Percentiles rank a stretch among this genome's conserved stretches.
Conservation (phyloP, 2,797 vertebrate genomes). For the Premnoplex brunnescens region DNA sequence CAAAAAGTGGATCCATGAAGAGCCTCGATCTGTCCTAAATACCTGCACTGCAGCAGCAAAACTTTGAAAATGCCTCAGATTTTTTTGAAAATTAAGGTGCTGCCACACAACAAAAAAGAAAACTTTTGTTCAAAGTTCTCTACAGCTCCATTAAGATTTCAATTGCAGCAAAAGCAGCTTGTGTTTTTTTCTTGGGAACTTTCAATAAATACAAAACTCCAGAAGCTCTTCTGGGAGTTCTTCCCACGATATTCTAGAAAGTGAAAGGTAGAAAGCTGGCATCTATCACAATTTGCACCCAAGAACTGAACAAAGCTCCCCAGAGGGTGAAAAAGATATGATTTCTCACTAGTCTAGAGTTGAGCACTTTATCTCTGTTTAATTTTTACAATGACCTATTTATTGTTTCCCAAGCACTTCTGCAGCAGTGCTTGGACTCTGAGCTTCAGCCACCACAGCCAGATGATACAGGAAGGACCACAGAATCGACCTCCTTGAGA, state of each 20-base stretch:
- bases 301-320: not conserved
- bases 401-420: not conserved
- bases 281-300: not conserved
- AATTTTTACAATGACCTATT: not conserved
- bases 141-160: not conserved
- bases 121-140: not conserved
- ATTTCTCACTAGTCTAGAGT: not conserved
- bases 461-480: not conserved
- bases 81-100: not conserved
- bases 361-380: not conserved
- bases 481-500: not conserved
- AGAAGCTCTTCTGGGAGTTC: not conserved
- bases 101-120: not conserved
- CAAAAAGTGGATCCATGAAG: not conserved
- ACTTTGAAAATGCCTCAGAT: not conserved
- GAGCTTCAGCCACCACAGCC: not conserved
- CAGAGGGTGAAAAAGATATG: not conserved
- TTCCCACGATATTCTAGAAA: not conserved
- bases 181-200: not conserved
- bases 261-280: not conserved
- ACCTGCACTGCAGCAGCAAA: not conserved
- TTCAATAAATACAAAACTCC: not conserved
- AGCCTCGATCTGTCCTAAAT: not conserved
- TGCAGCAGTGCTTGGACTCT: rapidly evolving
- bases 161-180: not conserved